Evolutionary conservation across 2,888 invertebrate genomes (phyloP).

Genomic region (Drosophila flavopinicola): DNA sequence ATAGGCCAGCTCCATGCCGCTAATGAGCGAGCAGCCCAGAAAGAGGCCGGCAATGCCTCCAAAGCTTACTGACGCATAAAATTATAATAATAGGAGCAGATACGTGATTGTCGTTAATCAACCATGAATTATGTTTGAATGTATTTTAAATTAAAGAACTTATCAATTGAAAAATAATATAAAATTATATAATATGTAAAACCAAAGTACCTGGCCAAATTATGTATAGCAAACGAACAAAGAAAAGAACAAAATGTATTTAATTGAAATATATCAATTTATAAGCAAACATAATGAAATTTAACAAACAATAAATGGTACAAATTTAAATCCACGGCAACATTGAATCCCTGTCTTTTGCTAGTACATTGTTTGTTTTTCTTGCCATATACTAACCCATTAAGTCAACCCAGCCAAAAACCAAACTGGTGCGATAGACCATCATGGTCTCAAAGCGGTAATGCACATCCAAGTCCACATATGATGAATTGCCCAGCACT

Average conservation of each 20-base stretch:
- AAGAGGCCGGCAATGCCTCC: constrained; percentile 85
- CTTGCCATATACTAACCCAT: constrained; percentile 80
- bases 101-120: neutral
- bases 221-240: too few species aligned
- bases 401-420: constrained; percentile 85
- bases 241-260: too few species aligned
- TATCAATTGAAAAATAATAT: too few species aligned
- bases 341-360: neutral
- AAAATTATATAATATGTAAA: too few species aligned
- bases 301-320: too few species aligned
- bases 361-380: neutral
- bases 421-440: constrained; percentile 85
- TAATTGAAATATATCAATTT: too few species aligned
- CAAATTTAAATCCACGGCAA: too few species aligned
- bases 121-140: neutral
- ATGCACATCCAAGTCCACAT: constrained; percentile 84
- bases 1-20: constrained; percentile 84
- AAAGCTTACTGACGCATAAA: constrained; percentile 82
- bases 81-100: neutral
- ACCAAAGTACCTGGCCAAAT: too few species aligned
- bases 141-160: too few species aligned
- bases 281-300: neutral
- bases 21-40: constrained; percentile 85
- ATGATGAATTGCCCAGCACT: constrained; percentile 75
- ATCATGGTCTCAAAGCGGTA: constrained; percentile 84